A percentile compares a stretch with the other conserved stretches of the same genome.
These are phyloP conservation scores for Luscinia luscinia DNA, from an alignment of 2,797 vertebrate species.

Conservation along the genomic window DNA sequence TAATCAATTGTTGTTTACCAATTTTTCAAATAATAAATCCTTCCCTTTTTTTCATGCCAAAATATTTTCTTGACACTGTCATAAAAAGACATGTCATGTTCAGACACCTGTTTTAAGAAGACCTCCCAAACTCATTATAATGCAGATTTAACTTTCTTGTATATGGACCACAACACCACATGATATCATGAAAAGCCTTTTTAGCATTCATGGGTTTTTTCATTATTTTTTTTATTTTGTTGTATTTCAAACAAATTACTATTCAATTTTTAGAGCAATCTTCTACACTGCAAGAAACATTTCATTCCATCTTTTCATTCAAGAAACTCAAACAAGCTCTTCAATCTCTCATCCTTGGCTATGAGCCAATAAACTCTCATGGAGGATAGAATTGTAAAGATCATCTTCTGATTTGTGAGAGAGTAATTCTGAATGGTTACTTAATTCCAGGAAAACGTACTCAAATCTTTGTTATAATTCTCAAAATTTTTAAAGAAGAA, in stretches of 20 bases:
- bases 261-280: not conserved
- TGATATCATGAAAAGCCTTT: not conserved
- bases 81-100: not conserved
- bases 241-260: not conserved
- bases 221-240: not conserved
- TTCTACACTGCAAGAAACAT: not conserved
- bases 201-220: not conserved
- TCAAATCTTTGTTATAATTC: not conserved
- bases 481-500: not conserved
- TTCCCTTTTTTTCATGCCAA: not conserved
- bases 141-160: not conserved
- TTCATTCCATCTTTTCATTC: not conserved
- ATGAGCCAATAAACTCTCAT: not conserved
- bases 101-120: not conserved
- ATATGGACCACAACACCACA: not conserved
- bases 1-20: not conserved
- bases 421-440: not conserved
- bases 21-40: not conserved
- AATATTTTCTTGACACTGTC: not conserved
- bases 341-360: not conserved
- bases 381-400: not conserved
- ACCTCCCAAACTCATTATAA: not conserved
- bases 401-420: not conserved
- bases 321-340: not conserved
- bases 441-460: not conserved